phyloP scores from a whole-genome alignment of 2,888 invertebrate genomes.

The Stenoptilia bipunctidactyla region DNA sequence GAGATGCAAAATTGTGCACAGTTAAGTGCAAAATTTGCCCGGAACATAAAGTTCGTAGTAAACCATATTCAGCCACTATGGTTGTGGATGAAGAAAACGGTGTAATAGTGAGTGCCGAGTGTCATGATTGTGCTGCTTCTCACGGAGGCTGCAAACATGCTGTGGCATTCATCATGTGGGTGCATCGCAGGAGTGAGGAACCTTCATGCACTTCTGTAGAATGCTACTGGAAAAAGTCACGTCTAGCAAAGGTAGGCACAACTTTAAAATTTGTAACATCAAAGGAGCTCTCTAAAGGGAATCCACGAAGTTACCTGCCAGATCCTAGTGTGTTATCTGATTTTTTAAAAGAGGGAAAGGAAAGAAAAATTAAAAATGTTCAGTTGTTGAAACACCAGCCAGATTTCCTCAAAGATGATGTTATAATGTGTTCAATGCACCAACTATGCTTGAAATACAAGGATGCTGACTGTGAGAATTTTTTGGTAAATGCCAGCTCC shows the following conservation, averaged over 20 bases:
- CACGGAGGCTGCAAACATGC: conserved; percentile 27
- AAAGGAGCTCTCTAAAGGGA: conserved; percentile 18
- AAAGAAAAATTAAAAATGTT: conserved; percentile 18
- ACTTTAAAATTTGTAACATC: conserved; percentile 21
- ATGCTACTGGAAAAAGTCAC: conserved; percentile 27
- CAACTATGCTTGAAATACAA: too few relatives aligned
- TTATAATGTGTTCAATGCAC: too few relatives aligned
- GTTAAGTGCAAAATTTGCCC: too few relatives aligned
- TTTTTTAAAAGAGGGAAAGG: conserved; percentile 18
- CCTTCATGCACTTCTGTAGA: conserved; percentile 21
- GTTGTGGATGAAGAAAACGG: conserved; percentile 20
- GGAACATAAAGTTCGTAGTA: conserved; percentile 23
- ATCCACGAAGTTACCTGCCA: conserved; percentile 12
- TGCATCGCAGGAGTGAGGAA: conserved; percentile 26
- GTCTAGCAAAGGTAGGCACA: conserved; percentile 20
- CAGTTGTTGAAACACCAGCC: too few relatives aligned
- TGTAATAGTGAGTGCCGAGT: conserved; percentile 11
- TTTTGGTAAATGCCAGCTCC: too few relatives aligned
- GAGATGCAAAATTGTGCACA: conserved; percentile 17
- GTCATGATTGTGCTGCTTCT: conserved; percentile 22
- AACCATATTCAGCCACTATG: conserved; percentile 18
- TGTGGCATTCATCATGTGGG: conserved; percentile 25
- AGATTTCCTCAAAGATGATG: too few relatives aligned
- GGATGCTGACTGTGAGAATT: too few relatives aligned
- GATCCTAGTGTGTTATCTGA: conserved; percentile 11